phyloP scores from a whole-genome alignment of 2,888 invertebrate genomes.

The Noctua comes region DNA sequence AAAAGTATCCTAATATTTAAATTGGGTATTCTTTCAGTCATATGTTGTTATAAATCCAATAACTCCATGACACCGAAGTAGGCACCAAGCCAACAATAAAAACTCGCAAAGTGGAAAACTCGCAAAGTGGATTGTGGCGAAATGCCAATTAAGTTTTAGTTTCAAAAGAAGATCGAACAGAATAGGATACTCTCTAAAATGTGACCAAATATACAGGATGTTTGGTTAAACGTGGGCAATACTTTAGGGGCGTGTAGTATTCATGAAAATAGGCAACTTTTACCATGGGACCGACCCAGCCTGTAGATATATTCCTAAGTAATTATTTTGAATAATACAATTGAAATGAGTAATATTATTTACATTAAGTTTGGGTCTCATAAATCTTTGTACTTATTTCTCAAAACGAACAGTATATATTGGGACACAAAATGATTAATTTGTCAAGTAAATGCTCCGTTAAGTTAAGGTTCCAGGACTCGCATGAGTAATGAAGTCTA shows the following conservation, averaged over 20 bases:
- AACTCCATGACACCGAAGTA: not conserved
- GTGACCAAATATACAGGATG: not conserved
- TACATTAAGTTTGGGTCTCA: not conserved
- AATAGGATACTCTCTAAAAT: not conserved
- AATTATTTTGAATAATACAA: not conserved
- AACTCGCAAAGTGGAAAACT: slow-evolving; percentile 12
- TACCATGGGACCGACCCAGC: too few species aligned
- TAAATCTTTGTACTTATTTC: not conserved
- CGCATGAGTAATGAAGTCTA: slow-evolving; percentile 37
- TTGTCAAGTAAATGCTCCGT: slow-evolving; percentile 3
- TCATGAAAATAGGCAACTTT: too few species aligned
- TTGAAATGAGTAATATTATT: not conserved
- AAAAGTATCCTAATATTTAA: not conserved
- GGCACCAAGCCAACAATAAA: slow-evolving; percentile 5
- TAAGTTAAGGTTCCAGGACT: not conserved
- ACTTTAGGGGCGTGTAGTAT: too few species aligned
- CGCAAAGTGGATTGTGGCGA: slow-evolving; percentile 6
- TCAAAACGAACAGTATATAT: not conserved
- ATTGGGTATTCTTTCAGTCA: not conserved
- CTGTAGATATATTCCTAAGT: not conserved
- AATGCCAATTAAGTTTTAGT: slow-evolving; percentile 8
- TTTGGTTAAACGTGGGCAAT: too few species aligned
- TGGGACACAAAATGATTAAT: slow-evolving; percentile 19
- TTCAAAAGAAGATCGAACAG: not conserved
- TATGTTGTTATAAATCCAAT: not conserved